phyloP scores from a whole-genome alignment of 2,888 invertebrate genomes.

The Meteorus colon region DNA sequence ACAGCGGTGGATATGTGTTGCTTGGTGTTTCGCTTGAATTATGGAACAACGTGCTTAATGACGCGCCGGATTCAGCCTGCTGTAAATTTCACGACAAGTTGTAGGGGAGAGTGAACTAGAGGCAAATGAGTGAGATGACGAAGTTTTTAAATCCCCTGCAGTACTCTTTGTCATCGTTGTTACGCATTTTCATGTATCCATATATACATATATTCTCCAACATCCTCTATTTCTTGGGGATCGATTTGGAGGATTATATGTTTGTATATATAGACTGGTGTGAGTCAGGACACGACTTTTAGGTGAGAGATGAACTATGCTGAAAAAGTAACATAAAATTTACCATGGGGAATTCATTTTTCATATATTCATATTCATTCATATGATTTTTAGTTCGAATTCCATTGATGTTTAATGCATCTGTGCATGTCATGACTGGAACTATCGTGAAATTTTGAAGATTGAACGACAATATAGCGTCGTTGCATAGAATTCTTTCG shows the following conservation, averaged over 20 bases:
- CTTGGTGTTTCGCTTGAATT: constrained; percentile 63
- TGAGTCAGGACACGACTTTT: too few species aligned
- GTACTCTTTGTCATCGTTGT: constrained; percentile 37
- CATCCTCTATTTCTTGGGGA: neutral
- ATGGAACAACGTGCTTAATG: constrained; percentile 73
- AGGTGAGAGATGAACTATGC: too few species aligned
- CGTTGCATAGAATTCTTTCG: neutral
- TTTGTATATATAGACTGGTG: too few species aligned
- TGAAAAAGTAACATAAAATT: neutral
- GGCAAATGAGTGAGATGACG: constrained; percentile 45
- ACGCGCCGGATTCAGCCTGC: constrained; percentile 69
- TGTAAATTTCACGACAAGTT: constrained; percentile 65
- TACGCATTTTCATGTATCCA: constrained; percentile 13
- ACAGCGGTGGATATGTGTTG: constrained; percentile 50
- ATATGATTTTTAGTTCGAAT: too few species aligned
- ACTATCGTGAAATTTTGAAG: neutral
- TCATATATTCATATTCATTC: too few species aligned
- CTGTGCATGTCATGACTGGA: too few species aligned
- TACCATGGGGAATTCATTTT: neutral
- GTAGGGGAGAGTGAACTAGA: constrained; percentile 40
- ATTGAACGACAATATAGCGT: neutral
- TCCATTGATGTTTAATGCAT: neutral
- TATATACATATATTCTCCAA: constrained; percentile 22
- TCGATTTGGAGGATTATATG: constrained; percentile 9
- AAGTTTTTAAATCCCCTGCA: constrained; percentile 62